Evolutionary conservation across 2,113 vertebrate species (phyloP).

Genomic region (Hydrochoerus hydrochaeris): DNA sequence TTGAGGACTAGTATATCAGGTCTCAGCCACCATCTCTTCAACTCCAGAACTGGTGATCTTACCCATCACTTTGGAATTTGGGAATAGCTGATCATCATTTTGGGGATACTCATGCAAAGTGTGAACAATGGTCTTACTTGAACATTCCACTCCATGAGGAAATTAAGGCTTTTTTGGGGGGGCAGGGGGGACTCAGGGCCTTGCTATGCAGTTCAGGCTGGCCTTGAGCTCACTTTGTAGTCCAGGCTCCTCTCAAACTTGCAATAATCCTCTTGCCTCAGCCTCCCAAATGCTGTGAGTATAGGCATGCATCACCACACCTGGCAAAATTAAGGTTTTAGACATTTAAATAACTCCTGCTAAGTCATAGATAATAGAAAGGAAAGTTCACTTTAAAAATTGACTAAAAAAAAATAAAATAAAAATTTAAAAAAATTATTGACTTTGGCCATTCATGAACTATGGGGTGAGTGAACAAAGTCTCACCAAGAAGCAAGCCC

Average conservation of each 20-base stretch:
- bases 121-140: not conserved
- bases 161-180: constrained; percentile 1
- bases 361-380: not conserved
- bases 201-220: no score
- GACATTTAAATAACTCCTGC: not conserved
- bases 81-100: not conserved
- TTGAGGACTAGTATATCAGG: not conserved
- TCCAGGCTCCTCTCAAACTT: no score
- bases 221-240: no score
- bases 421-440: no score
- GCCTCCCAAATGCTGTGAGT: no score
- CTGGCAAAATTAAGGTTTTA: not conserved
- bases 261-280: no score
- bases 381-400: not conserved
- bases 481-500: no score
- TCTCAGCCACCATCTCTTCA: not conserved
- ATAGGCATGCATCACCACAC: no score
- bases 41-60: not conserved
- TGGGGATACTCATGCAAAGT: not conserved
- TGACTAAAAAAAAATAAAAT: no score
- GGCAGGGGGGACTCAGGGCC: no score
- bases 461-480: no score
- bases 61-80: not conserved
- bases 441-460: no score
- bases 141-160: not conserved